Base-by-base conservation (phyloP, 2,888 invertebrate species). In the Drosophila austrosaltans region DNA sequence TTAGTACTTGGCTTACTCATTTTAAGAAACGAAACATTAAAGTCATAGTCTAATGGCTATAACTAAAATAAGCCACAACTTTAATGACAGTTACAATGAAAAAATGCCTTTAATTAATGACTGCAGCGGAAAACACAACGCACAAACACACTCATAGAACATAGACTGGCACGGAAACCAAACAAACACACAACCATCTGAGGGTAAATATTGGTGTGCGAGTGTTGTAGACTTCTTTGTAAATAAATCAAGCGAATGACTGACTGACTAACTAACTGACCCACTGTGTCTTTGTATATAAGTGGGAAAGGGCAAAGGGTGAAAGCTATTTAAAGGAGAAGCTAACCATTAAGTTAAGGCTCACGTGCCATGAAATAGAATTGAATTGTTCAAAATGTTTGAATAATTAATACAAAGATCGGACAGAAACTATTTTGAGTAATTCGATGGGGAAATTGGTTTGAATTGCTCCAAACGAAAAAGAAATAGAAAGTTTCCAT, bases 371-470 rank as follows among this genome's bases (percentile, higher is more conserved):
- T 22, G 44, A 60, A 66, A 22, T 25, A 53, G 73, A 73, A 76
- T 68, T 76, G 54, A 69, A 79, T 69, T 73, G 71, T 67, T 57
- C 65, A 69, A 63, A 69, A 48, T 48, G 25, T 48, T 12, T 78
- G 10, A 16, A 39, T 64, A 70, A 68, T 68, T 76, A 71, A 79
- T 76, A 61, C 57, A 67, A 42, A n/a, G 12, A 36, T 16, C 32
- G 10, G 2, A 20, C 4, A 25, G 10, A 48, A 48, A 28, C 42
- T 56, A 63, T 61, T 56, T 67, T 10, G 32, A 20, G 59, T 57
- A 62, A 48, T 36, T 70, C 16, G 22, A 53, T 8, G 20, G 22
- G 39, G 32, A 30, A 67, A 63, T 36, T 32, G 56, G 40, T 62
- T 60, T 56, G 66, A 42, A 63, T 60, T 42, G 48, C 30, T 20